Evolutionary conservation across 1,140 invertebrate genomes (phyloP), one percentile per base, ranked within the genome.

Genomic region (Euglossa dilemma): DNA sequence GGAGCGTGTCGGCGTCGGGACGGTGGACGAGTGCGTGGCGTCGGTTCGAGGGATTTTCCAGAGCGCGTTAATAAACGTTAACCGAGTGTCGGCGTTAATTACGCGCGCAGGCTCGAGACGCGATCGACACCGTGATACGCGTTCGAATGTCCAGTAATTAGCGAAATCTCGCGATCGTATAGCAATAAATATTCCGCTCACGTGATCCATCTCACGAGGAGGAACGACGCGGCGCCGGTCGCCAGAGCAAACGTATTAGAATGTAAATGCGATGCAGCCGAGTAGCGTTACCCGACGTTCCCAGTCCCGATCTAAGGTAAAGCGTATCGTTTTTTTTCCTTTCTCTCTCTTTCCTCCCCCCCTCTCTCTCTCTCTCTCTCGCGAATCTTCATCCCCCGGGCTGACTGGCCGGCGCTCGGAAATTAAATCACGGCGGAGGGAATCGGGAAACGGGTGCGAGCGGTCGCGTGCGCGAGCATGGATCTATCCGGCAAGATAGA

Each of bases 111-210:
- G n/a, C 61, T 52, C 47, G 47, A 73, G 52, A 80, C 28, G 20
- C 66, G 70, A 80, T 80, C 70, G 69, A 80, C 78, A 73, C 7
- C 47, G 28, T 14, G 69, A 72, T 80, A 79, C 52, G 50, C 23
- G 75, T 23, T 45, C 45, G 20, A 57, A 57, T 61, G 69, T 54
- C 47, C 69, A 50, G 47, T 80, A 80, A 80, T 80, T 80, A 80
- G 78, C n/a, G 47, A 63, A 73, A 45, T 73, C 70, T 73, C 28
- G 18, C 28, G 69, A 73, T 73, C 69, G 69, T 28, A n/a, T 1
- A 16, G 69, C n/a, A 80, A 80, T 80, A 80, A 73, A 73, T 73
- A 73, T 73, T 67, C 63, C 36, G 36, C 6, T 77, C 70, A 63
- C 70, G 57, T 80, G 78, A 80, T 63, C 47, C 36, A 63, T 73